Conservation (phyloP, 2,113 vertebrate genomes). For the Ahaetulla prasina region DNA sequence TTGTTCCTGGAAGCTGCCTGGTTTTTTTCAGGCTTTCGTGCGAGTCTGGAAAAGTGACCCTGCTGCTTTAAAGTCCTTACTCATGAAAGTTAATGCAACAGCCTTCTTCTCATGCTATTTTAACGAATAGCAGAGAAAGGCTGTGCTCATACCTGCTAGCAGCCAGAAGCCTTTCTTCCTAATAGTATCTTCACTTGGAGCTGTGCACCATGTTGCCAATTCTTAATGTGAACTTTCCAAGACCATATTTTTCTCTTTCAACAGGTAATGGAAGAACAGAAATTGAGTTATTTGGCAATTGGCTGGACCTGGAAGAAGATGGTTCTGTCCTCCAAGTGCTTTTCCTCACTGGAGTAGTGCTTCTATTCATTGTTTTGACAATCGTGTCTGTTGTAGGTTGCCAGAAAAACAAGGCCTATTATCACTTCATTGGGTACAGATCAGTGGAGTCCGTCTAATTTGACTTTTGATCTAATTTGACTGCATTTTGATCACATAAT, state of each 20-base stretch:
- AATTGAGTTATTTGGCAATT: constrained; percentile 60
- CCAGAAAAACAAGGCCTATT: constrained; percentile 51
- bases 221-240: background rate
- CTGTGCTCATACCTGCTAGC: no score
- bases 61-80: no score
- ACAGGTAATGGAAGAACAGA: constrained; percentile 48
- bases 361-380: constrained; percentile 47
- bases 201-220: no score
- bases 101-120: no score
- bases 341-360: constrained; percentile 57
- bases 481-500: background rate
- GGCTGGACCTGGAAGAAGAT: constrained; percentile 58
- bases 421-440: constrained; percentile 58
- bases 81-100: no score
- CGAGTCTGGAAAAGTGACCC: no score
- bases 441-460: constrained; percentile 60
- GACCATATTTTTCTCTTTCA: background rate
- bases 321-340: constrained; percentile 57
- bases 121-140: no score
- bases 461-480: rapidly evolving
- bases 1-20: no score
- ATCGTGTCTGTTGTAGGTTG: constrained; percentile 42
- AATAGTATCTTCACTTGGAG: no score
- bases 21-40: no score
- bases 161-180: no score